phyloP scores from a whole-genome alignment of 2,888 invertebrate species.

The Julus scanicus region DNA sequence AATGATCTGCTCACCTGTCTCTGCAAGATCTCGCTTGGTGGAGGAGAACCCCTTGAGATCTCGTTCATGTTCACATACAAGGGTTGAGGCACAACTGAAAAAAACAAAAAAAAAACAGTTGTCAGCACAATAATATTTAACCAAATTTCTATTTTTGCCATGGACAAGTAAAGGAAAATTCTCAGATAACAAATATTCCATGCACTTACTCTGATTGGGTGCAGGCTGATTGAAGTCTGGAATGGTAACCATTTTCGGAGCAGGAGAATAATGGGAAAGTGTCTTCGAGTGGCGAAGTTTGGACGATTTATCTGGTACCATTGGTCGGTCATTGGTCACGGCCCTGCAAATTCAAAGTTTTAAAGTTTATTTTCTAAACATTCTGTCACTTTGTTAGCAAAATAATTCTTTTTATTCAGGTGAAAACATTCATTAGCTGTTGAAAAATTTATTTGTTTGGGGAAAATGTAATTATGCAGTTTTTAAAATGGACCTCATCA shows the following conservation, averaged over 20 bases:
- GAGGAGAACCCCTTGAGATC: constrained; percentile 43
- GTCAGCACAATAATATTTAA: not conserved
- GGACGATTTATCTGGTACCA: constrained; percentile 60
- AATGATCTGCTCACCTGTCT: not conserved
- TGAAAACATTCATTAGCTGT: no score
- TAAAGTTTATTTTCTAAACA: no score
- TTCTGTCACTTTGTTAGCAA: no score
- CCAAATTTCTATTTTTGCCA: not conserved
- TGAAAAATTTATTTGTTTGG: no score
- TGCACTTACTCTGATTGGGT: constrained; percentile 64
- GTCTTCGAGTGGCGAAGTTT: constrained; percentile 58
- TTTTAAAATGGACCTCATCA: not conserved
- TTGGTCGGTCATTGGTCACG: constrained; percentile 74
- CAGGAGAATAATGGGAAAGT: constrained; percentile 55
- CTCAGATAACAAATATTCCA: not conserved
- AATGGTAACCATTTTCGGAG: constrained; percentile 60
- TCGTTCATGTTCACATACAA: constrained; percentile 94
- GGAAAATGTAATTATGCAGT: no score
- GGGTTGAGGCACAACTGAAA: constrained; percentile 73
- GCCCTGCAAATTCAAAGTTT: not conserved
- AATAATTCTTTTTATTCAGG: no score
- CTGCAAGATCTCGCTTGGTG: constrained; percentile 18
- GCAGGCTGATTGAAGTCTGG: constrained; percentile 65
- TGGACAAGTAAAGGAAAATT: constrained; percentile 48
- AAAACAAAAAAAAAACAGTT: constrained; percentile 44